Conservation (phyloP, 1,140 invertebrate species). For the Hylaeus volcanicus region DNA sequence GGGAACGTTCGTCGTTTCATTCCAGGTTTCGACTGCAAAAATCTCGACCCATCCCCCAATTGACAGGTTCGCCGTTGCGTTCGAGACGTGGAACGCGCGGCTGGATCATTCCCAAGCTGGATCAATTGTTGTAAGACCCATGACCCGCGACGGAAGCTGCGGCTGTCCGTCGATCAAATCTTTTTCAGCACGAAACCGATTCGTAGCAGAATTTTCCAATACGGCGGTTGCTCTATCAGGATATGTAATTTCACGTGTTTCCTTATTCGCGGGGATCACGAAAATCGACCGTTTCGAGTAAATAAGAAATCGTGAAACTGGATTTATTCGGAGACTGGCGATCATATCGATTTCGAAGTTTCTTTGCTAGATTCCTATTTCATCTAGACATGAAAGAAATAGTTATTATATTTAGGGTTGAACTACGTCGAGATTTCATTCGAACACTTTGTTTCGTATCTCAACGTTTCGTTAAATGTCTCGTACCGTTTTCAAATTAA, state of each 20-base stretch:
- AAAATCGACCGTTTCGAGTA: not conserved
- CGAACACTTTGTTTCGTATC: no score
- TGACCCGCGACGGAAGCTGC: not conserved
- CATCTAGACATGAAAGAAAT: not conserved
- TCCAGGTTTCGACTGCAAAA: constrained; percentile 10
- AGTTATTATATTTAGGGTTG: no score
- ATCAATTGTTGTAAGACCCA: constrained; percentile 29
- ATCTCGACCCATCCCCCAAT: constrained; percentile 5
- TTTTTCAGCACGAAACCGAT: not conserved
- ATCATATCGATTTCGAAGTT: no score
- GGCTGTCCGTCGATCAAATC: not conserved
- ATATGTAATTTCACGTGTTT: not conserved
- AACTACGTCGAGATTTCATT: no score
- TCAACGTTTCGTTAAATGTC: no score
- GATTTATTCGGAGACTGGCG: not conserved
- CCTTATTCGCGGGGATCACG: not conserved
- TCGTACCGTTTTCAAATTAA: no score
- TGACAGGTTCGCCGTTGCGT: not conserved
- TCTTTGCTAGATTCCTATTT: not conserved
- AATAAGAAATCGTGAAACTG: not conserved
- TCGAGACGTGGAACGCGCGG: not conserved
- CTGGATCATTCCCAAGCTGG: constrained; percentile 35
- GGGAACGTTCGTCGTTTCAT: not conserved
- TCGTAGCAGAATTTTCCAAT: constrained; percentile 14
- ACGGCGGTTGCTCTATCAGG: not conserved